Evolutionary conservation across 2,888 invertebrate genomes (phyloP).

Genomic region (Dromius quadrimaculatus): DNA sequence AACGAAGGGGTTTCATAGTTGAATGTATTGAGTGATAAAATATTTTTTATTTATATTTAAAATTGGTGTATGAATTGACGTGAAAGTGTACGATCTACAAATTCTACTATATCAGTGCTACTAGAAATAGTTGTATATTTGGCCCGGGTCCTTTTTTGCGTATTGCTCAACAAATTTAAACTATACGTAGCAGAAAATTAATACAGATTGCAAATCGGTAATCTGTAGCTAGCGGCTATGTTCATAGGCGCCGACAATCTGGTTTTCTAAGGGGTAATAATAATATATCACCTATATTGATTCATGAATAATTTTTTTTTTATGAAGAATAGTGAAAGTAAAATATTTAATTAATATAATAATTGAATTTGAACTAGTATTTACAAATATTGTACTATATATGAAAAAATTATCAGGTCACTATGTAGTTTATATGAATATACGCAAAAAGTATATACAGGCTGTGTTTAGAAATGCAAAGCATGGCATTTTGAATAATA

Average conservation of each 20-base stretch:
- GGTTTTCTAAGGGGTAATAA: no score
- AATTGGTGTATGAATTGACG: conserved; percentile 61
- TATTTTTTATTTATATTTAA: conserved; percentile 56
- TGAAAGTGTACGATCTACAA: conserved; percentile 53
- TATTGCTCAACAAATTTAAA: not conserved
- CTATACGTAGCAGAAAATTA: not conserved
- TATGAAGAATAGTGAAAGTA: no score
- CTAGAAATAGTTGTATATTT: conserved; percentile 27
- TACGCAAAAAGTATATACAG: no score
- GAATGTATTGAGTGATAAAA: conserved; percentile 59
- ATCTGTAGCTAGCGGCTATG: not conserved
- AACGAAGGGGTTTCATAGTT: conserved; percentile 52
- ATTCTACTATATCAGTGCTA: conserved; percentile 40
- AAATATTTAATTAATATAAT: no score
- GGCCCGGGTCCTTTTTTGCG: conserved; percentile 4
- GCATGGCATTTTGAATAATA: no score
- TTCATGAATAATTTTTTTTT: no score
- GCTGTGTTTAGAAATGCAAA: no score
- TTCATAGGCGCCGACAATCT: conserved; percentile 3
- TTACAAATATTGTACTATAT: no score
- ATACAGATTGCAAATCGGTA: not conserved
- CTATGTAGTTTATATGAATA: no score
- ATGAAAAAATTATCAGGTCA: no score
- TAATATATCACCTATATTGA: no score
- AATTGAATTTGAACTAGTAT: no score